Percentiles rank a stretch among this genome's conserved stretches.
Evolutionary conservation across 2,888 invertebrate genomes (phyloP).

Genomic region (Leucozona laternaria): DNA sequence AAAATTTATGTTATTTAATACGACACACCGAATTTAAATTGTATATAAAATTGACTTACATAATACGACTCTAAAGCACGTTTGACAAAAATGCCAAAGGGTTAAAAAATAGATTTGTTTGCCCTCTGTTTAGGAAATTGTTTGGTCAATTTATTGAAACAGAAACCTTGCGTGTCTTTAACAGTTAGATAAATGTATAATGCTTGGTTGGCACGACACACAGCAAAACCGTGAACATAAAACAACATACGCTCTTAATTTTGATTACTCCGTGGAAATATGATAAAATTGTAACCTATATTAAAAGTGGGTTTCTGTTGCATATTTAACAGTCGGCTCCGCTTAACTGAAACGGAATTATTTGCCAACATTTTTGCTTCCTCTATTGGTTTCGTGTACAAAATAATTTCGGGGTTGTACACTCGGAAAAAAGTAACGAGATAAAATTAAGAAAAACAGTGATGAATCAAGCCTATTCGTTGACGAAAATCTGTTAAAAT

Average conservation of each 20-base stretch:
- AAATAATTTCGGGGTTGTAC: no score
- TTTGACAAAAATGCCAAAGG: conserved; percentile 1
- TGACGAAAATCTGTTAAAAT: no score
- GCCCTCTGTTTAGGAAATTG: conserved; percentile 9
- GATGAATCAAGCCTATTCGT: no score
- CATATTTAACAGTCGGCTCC: neutral
- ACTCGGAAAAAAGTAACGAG: no score
- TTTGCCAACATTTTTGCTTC: no score
- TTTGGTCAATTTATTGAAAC: conserved; percentile 16
- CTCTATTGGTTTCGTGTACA: no score
- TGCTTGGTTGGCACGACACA: neutral
- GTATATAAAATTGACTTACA: no score
- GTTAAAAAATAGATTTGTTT: neutral
- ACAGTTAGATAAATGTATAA: neutral
- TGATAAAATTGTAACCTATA: neutral
- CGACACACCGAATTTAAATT: no score
- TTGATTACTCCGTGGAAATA: neutral
- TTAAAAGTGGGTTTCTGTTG: neutral
- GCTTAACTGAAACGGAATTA: no score
- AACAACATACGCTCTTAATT: neutral
- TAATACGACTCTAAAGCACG: no score
- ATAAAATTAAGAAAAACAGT: no score
- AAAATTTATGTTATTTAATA: conserved; percentile 13
- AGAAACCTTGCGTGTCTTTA: conserved; percentile 16
- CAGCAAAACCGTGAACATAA: neutral